Conservation (phyloP, 1,140 invertebrate species). For the Grapholita molesta region DNA sequence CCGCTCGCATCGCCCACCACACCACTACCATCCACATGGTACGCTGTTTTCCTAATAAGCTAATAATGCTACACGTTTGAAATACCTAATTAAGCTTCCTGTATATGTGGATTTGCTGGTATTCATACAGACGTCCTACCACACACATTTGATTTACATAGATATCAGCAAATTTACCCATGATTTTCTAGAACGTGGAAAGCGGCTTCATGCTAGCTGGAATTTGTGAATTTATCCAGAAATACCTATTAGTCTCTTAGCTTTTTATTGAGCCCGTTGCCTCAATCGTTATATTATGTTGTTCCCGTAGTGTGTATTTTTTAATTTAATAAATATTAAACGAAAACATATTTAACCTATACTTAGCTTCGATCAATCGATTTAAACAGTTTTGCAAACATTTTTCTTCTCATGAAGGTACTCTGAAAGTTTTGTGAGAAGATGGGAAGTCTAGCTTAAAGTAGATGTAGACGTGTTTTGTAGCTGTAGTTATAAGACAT, state of each 20-base stretch:
- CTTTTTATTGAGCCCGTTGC: constrained; percentile 37
- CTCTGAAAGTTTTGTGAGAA: constrained; percentile 77
- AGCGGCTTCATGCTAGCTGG: constrained; percentile 10
- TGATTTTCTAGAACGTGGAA: not conserved
- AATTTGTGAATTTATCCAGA: not conserved
- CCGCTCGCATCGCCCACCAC: constrained; percentile 60
- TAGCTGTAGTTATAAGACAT: constrained; percentile 70
- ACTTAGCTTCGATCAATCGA: constrained; percentile 65
- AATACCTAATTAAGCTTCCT: not conserved
- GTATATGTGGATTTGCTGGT: constrained; percentile 41
- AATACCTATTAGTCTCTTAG: constrained; percentile 20
- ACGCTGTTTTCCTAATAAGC: constrained; percentile 38
- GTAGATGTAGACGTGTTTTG: constrained; percentile 72
- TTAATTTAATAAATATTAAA: constrained; percentile 35
- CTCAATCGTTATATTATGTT: constrained; percentile 47
- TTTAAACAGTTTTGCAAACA: constrained; percentile 77
- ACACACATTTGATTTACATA: not conserved
- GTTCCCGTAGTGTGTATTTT: constrained; percentile 41
- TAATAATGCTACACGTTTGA: constrained; percentile 21
- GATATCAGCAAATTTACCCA: constrained; percentile 53
- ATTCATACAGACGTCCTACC: constrained; percentile 5
- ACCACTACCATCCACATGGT: constrained; percentile 71
- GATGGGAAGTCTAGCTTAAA: constrained; percentile 71
- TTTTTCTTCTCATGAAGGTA: constrained; percentile 78
- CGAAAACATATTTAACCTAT: constrained; percentile 37